phyloP scores from a whole-genome alignment of 2,888 invertebrate genomes.

The Slavum lentiscoides region DNA sequence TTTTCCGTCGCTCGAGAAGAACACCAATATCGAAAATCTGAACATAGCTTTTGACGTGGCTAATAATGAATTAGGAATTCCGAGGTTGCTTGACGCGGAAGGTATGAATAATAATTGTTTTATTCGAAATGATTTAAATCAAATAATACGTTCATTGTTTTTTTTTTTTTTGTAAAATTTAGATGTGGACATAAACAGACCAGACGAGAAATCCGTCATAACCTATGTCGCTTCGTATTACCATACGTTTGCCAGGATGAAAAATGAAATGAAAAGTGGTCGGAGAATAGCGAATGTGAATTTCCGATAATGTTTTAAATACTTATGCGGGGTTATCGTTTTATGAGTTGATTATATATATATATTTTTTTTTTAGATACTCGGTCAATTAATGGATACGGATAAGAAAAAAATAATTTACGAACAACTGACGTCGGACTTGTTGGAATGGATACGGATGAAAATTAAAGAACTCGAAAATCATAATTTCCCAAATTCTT shows the following conservation, averaged over 20 bases:
- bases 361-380: constrained; percentile 70
- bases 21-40: constrained; percentile 89
- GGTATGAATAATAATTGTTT: constrained; percentile 61
- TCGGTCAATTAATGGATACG: constrained; percentile 93
- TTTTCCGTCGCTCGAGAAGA: constrained; percentile 77
- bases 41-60: constrained; percentile 98
- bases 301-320: constrained; percentile 54
- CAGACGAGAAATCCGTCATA: constrained; percentile 98
- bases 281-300: constrained; percentile 94
- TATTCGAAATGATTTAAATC: neutral
- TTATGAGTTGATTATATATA: constrained; percentile 10
- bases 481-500: constrained; percentile 87
- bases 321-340: neutral
- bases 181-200: constrained; percentile 91
- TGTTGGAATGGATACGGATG: constrained; percentile 90
- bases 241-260: constrained; percentile 98
- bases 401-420: constrained; percentile 90
- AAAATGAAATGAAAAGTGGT: constrained; percentile 97
- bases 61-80: constrained; percentile 88
- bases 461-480: constrained; percentile 83
- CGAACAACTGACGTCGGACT: constrained; percentile 77
- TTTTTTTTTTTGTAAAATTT: constrained; percentile 47
- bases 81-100: constrained; percentile 90
- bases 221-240: constrained; percentile 99
- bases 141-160: neutral